Evolutionary conservation across 2,888 invertebrate genomes (phyloP).

Genomic region (Lymantria monacha): DNA sequence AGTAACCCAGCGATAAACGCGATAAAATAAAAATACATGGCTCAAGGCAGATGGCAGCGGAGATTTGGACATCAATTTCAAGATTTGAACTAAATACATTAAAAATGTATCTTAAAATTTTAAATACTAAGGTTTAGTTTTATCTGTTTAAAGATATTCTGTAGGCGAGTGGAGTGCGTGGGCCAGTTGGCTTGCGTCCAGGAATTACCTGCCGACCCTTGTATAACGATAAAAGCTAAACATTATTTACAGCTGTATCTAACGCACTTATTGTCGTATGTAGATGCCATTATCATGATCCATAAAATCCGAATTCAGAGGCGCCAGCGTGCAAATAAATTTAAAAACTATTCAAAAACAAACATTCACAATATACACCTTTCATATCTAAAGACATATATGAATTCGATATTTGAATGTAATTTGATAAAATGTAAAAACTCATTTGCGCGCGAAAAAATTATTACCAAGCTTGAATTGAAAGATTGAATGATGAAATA

Average conservation of each 20-base stretch:
- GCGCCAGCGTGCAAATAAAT: constrained; percentile 33
- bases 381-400: too few relatives aligned
- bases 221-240: constrained; percentile 71
- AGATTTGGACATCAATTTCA: constrained; percentile 74
- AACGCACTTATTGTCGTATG: constrained; percentile 57
- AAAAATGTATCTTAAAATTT: constrained; percentile 35
- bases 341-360: constrained; percentile 10
- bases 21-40: constrained; percentile 67
- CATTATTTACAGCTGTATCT: constrained; percentile 69
- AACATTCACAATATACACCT: not conserved
- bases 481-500: too few relatives aligned
- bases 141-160: constrained; percentile 27
- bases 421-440: too few relatives aligned
- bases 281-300: constrained; percentile 41
- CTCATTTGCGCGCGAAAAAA: too few relatives aligned
- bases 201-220: constrained; percentile 76
- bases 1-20: constrained; percentile 52
- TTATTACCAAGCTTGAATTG: too few relatives aligned
- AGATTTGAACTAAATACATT: constrained; percentile 37
- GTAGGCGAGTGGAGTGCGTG: constrained; percentile 61
- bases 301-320: constrained; percentile 29
- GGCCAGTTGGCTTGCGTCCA: constrained; percentile 68
- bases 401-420: too few relatives aligned
- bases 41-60: constrained; percentile 65
- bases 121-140: constrained; percentile 37